These are phyloP conservation scores for Notodonta ziczac DNA, from an alignment of 2,888 invertebrate genomes.

Conservation along the genomic window DNA sequence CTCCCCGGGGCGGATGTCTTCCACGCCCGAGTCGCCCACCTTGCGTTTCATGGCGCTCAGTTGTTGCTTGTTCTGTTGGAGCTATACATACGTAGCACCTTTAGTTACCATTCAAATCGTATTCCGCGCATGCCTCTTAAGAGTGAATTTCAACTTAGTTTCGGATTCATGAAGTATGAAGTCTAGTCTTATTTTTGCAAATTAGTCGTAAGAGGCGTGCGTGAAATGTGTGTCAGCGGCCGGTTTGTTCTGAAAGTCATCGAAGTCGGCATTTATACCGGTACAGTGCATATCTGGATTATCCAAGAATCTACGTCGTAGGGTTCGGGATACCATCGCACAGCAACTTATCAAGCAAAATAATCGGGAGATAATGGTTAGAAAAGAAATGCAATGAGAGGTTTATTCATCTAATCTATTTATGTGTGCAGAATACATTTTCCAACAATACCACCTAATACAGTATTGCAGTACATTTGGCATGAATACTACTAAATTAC, in stretches of 20 bases:
- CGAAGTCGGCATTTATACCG: slow-evolving; percentile 14
- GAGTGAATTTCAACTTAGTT: background rate
- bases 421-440: slow-evolving; percentile 82
- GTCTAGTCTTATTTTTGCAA: too few relatives aligned
- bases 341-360: slow-evolving; percentile 52
- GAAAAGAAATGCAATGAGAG: slow-evolving; percentile 40
- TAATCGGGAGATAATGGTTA: slow-evolving; percentile 45
- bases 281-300: slow-evolving; percentile 79
- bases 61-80: slow-evolving; percentile 97
- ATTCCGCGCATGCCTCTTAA: background rate
- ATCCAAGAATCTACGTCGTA: slow-evolving; percentile 68
- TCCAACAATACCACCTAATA: slow-evolving; percentile 51
- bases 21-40: slow-evolving; percentile 84
- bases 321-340: slow-evolving; percentile 43
- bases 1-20: slow-evolving; percentile 86
- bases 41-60: slow-evolving; percentile 94
- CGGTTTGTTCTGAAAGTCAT: background rate
- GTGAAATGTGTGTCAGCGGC: background rate
- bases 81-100: slow-evolving; percentile 81
- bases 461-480: slow-evolving; percentile 48
- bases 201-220: background rate
- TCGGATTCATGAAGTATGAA: too few relatives aligned
- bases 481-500: slow-evolving; percentile 51
- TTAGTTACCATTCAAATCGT: background rate
- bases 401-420: slow-evolving; percentile 42